phyloP scores from a whole-genome alignment of 2,888 invertebrate species.

The Hydriomena furcata region DNA sequence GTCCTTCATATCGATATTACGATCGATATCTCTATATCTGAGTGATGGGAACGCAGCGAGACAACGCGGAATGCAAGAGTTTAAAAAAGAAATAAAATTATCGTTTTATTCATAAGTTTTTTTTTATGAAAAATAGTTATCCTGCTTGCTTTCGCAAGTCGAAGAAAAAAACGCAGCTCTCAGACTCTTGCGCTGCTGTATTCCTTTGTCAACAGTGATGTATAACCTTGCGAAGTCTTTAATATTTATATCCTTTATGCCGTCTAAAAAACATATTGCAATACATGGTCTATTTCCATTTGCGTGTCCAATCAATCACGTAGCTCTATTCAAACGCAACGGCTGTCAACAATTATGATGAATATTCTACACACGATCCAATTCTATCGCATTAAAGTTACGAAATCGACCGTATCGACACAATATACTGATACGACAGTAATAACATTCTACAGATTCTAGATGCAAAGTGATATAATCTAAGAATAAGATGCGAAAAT shows the following conservation, averaged over 20 bases:
- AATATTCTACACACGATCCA: constrained; percentile 56
- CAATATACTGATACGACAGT: constrained; percentile 13
- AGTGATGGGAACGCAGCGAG: constrained; percentile 28
- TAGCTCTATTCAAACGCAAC: constrained; percentile 50
- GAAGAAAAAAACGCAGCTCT: constrained; percentile 25
- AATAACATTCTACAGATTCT: too few species aligned
- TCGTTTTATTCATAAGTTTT: constrained; percentile 15
- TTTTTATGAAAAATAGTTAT: constrained; percentile 12
- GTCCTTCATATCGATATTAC: constrained; percentile 44
- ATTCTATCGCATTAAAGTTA: constrained; percentile 54
- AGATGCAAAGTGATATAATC: too few species aligned
- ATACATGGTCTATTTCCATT: constrained; percentile 44
- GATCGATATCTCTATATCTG: constrained; percentile 35
- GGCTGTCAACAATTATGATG: constrained; percentile 60
- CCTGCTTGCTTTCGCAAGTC: constrained; percentile 7
- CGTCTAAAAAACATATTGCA: constrained; percentile 39
- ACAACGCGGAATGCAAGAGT: constrained; percentile 21
- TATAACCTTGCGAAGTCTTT: constrained; percentile 43
- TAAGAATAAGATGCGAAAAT: too few species aligned
- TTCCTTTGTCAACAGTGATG: constrained; percentile 37
- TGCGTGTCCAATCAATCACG: constrained; percentile 56
- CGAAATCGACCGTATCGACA: constrained; percentile 52
- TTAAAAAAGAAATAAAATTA: constrained; percentile 10
- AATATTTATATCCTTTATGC: constrained; percentile 32
- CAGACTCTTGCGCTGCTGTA: constrained; percentile 19